Base-by-base conservation (phyloP, 64 coral and sea anemone genomes). In the Stichodactyla mertensii region DNA sequence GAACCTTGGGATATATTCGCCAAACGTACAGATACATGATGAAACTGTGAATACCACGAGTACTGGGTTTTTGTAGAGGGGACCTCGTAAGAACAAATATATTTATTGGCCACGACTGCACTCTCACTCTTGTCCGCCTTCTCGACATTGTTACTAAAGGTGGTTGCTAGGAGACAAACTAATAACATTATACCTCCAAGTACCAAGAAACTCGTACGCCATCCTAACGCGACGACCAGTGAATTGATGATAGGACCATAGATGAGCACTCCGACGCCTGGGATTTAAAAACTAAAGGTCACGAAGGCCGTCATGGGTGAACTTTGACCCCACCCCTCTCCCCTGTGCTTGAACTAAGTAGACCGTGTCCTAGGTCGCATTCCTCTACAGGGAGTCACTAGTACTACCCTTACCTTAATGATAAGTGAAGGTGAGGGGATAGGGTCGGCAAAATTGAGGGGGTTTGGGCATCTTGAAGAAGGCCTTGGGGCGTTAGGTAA, bases 1-100 rank as follows among this genome's bases (percentile, higher is more conserved):
- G 80, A 10, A 82, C 55, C 18, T 82, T 51, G 80, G 80, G 19
- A 82, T 82, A 26, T 82, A 82, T 57, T 82, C 80, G 15, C 80
- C 80, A 82, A 82, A 82, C 80, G 19, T 82, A 26, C 80, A 82
- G 15, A 82, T 57, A 12, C 52, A n/a, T 4, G 52, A 16, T 55
- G 52, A 20, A 4, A 26, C 3, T 18, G 80, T 82, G n/a, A 82
- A 54, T 51, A 54, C 52, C 80, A 82, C 80, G 12, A 82, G 15
- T 23, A 55, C 52, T 55, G 55, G 0, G 55, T 82, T 82, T 57
- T 82, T 82, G 24, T 82, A 57, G 18, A 82, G 80, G 20, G 80
- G 80, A n/a, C n/a, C n/a, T n/a, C n/a, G n/a, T n/a, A n/a, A n/a
- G n/a, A n/a, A n/a, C n/a, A n/a, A n/a, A n/a, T n/a, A n/a, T n/a